Percentiles rank a stretch among this genome's conserved stretches.
Evolutionary conservation across 2,888 invertebrate genomes (phyloP).

Genomic region (Sepiola atlantica): DNA sequence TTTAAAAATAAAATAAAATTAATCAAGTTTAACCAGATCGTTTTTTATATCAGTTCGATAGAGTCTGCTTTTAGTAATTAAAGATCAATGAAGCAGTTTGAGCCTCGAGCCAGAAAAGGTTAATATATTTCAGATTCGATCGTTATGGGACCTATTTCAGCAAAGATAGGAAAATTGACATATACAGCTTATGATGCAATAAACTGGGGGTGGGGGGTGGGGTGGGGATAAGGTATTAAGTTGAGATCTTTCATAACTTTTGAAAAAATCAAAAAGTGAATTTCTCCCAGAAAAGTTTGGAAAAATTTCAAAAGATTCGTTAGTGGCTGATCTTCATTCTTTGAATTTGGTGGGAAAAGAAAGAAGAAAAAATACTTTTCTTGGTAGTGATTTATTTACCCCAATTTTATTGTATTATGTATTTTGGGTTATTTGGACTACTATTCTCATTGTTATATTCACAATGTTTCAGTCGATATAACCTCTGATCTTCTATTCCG

Average conservation of each 20-base stretch:
- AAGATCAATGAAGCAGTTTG: neutral
- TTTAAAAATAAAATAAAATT: neutral
- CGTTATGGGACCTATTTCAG: too few relatives aligned
- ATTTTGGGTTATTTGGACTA: too few relatives aligned
- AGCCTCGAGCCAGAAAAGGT: neutral
- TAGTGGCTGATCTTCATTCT: neutral
- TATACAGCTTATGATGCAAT: neutral
- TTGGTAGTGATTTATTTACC: too few relatives aligned
- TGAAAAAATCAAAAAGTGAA: neutral
- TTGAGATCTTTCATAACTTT: too few relatives aligned
- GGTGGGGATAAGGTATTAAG: too few relatives aligned
- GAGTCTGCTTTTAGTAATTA: neutral
- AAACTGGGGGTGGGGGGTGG: neutral
- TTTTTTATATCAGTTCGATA: neutral
- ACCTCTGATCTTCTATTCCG: too few relatives aligned
- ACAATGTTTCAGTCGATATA: too few relatives aligned
- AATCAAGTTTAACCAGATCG: neutral
- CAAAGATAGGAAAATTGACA: neutral
- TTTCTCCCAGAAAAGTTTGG: neutral
- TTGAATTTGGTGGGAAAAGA: neutral
- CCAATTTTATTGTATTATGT: too few relatives aligned
- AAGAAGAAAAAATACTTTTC: too few relatives aligned
- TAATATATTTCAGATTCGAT: neutral
- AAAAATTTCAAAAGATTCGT: neutral
- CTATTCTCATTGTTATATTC: too few relatives aligned